Conservation (phyloP, 2,113 vertebrate genomes). For the Archilochus colubris region DNA sequence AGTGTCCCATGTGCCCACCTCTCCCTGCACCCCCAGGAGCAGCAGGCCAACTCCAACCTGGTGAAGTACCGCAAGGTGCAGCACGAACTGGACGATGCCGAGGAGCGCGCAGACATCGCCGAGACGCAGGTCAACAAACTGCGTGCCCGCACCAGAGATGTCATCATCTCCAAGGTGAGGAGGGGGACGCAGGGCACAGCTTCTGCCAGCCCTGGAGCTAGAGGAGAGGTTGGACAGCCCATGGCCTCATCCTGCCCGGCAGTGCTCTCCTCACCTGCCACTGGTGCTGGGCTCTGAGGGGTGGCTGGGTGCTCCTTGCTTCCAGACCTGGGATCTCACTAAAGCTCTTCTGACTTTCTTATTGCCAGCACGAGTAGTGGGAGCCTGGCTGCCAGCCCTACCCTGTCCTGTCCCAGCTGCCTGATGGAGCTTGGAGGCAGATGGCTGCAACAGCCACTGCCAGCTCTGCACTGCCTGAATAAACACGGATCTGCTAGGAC, state of each 20-base stretch:
- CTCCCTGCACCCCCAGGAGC: conserved; percentile 77
- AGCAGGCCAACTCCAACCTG: conserved; percentile 85
- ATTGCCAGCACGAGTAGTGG: conserved; percentile 48
- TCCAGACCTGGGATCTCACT: background rate
- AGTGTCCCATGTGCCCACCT: fast-evolving
- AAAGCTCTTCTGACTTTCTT: background rate
- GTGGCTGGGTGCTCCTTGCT: background rate
- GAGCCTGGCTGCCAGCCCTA: background rate
- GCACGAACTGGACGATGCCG: conserved; percentile 88
- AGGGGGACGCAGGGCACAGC: background rate
- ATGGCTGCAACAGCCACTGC: conserved; percentile 55
- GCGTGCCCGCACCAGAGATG: conserved; percentile 78
- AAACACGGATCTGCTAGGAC: background rate
- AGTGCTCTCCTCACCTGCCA: fast-evolving
- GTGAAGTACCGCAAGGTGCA: conserved; percentile 88
- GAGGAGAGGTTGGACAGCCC: background rate
- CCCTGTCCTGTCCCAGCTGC: background rate
- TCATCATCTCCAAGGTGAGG: conserved; percentile 77
- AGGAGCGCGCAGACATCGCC: conserved; percentile 88
- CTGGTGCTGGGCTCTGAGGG: fast-evolving
- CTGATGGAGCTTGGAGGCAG: background rate
- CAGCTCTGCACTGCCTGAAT: conserved; percentile 5
- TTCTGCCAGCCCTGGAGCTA: background rate
- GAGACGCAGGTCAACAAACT: conserved; percentile 91
- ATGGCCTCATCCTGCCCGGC: fast-evolving